A percentile compares a stretch with the other conserved stretches of the same genome.
These are phyloP conservation scores for Rotaria macrura DNA, from an alignment of 2,888 invertebrate genomes.

Conservation along the genomic window DNA sequence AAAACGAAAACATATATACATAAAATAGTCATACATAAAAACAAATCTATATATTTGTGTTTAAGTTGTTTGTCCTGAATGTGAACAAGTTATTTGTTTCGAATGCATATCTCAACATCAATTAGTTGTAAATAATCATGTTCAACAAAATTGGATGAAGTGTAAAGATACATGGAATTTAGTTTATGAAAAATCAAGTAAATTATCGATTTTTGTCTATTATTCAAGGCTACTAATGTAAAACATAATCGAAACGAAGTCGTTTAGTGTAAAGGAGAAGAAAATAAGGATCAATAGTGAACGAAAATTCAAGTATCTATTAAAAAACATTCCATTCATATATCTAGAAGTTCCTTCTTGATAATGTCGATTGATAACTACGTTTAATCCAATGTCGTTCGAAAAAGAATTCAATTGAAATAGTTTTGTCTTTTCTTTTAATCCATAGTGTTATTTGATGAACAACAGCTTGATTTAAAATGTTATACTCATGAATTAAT, in stretches of 20 bases:
- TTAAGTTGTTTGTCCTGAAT: not conserved
- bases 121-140: not conserved
- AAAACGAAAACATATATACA: not conserved
- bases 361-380: no score
- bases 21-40: no score
- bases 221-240: no score
- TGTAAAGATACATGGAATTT: not conserved
- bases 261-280: no score
- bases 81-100: not conserved
- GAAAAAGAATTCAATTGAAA: no score
- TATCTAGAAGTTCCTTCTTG: no score
- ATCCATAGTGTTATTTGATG: not conserved
- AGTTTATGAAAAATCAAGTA: not conserved
- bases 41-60: not conserved
- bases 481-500: not conserved
- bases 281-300: no score
- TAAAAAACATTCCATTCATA: no score
- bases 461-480: not conserved
- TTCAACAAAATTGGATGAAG: not conserved
- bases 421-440: no score
- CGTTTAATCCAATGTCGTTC: no score
- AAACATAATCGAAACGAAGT: no score
- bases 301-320: no score
- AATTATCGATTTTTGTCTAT: not conserved
- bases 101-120: not conserved